phyloP scores from a whole-genome alignment of 37 sponge, comb jelly and placozoan genomes.

The Aphrocallistes beatrix region DNA sequence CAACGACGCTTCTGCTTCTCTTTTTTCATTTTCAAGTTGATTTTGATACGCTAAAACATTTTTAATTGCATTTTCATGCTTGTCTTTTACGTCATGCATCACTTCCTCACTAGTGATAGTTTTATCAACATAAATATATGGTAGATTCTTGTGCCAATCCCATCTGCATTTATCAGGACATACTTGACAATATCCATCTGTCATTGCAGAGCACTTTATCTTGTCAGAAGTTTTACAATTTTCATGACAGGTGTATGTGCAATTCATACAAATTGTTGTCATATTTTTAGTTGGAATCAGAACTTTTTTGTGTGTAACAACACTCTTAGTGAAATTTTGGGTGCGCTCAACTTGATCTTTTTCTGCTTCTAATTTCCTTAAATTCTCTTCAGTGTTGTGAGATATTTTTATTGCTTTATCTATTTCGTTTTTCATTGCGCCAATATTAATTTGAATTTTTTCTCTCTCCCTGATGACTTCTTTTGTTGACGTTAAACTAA shows the following conservation, averaged over 20 bases:
- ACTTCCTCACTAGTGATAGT: not conserved
- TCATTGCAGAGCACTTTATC: not conserved
- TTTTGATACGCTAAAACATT: not conserved
- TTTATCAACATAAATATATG: not conserved
- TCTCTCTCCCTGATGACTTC: not conserved
- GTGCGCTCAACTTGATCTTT: conserved; percentile 9
- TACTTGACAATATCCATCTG: not conserved
- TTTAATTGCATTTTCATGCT: not conserved
- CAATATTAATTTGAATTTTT: not conserved
- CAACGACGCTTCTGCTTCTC: not conserved
- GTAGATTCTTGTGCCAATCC: not conserved
- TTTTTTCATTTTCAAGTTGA: not conserved
- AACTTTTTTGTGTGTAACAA: not conserved
- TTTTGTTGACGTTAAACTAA: not conserved
- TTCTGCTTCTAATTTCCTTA: not conserved
- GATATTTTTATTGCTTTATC: not conserved
- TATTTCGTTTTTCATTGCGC: not conserved
- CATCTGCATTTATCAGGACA: not conserved
- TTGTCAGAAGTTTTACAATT: not conserved
- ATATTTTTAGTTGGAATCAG: not conserved
- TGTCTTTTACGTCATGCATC: not conserved
- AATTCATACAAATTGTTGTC: not conserved
- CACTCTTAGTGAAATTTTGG: not conserved
- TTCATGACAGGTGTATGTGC: not conserved
- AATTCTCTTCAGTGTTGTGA: not conserved